A percentile compares a stretch with the other conserved stretches of the same genome.
Conservation (phyloP, 2,113 vertebrate species). For the Zingel zingel region DNA sequence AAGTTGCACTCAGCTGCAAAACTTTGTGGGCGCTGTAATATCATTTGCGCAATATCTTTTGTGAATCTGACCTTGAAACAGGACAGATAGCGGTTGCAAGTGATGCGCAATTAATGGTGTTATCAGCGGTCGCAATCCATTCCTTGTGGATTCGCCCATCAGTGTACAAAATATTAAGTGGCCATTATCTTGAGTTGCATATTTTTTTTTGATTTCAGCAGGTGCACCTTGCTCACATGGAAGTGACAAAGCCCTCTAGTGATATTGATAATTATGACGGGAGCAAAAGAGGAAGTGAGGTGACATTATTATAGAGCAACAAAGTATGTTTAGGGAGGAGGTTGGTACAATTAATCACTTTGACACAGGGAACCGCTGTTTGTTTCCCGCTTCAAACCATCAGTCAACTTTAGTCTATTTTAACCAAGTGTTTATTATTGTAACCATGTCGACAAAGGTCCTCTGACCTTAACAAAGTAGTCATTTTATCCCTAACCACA, state of each 20-base stretch:
- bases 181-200: neutral
- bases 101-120: neutral
- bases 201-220: neutral
- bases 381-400: neutral
- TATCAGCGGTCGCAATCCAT: neutral
- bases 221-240: neutral
- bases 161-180: neutral
- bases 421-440: neutral
- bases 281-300: neutral
- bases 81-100: neutral
- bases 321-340: neutral
- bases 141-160: neutral
- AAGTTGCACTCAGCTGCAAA: too few species aligned
- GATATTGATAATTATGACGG: neutral
- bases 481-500: neutral
- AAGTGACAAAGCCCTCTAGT: neutral
- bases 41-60: neutral
- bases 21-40: neutral
- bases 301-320: neutral
- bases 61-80: neutral
- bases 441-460: neutral
- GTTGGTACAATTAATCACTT: neutral
- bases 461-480: neutral
- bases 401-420: neutral
- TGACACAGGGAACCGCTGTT: neutral